A percentile compares a stretch with the other conserved stretches of the same genome.
These are phyloP conservation scores for Cantharis flavilabris DNA, from an alignment of 2,888 invertebrate species.

Conservation along the genomic window DNA sequence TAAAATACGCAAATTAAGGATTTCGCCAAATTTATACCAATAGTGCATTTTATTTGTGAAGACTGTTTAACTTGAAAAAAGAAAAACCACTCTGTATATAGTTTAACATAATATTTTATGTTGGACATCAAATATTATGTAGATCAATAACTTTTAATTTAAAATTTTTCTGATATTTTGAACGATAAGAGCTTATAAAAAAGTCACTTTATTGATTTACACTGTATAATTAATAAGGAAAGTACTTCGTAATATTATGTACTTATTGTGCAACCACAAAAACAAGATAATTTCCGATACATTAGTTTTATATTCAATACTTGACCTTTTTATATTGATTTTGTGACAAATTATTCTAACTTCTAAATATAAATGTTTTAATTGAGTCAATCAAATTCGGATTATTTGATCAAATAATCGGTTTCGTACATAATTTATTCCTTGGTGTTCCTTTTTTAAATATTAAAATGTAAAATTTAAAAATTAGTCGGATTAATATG, in stretches of 20 bases:
- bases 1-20: too few species aligned
- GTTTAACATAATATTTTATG: not conserved
- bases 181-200: not conserved
- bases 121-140: not conserved
- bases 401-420: not conserved
- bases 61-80: not conserved
- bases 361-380: not conserved
- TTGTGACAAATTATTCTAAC: not conserved
- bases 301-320: not conserved
- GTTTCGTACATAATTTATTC: not conserved
- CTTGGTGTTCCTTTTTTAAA: too few species aligned
- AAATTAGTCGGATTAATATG: not conserved
- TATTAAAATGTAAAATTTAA: not conserved
- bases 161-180: not conserved
- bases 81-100: not conserved
- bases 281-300: not conserved
- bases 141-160: not conserved
- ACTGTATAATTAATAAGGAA: not conserved
- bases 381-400: not conserved
- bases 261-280: not conserved
- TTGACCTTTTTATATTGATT: not conserved
- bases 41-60: too few species aligned
- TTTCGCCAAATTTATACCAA: too few species aligned
- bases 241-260: not conserved
- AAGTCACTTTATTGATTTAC: not conserved